Percentiles rank a stretch among this genome's conserved stretches.
Conservation (phyloP, 1,140 invertebrate species). For the Trypoxylus dichotomus region DNA sequence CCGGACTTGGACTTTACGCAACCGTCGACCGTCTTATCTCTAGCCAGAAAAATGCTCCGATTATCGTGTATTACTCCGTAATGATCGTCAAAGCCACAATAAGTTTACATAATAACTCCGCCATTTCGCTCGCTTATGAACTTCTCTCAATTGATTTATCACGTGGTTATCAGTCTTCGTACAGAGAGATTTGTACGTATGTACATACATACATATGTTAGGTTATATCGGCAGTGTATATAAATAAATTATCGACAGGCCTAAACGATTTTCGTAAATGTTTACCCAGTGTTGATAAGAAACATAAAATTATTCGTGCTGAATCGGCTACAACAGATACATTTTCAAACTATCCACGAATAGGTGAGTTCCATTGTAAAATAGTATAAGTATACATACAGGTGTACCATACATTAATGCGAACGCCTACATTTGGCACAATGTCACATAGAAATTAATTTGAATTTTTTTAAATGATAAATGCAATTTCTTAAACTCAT, state of each 20-base stretch:
- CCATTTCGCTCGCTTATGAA: background rate
- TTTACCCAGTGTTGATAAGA: no score
- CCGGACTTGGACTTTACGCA: conserved; percentile 5
- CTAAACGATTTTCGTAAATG: no score
- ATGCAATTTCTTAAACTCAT: no score
- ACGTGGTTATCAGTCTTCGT: background rate
- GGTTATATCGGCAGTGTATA: background rate
- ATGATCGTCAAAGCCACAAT: background rate
- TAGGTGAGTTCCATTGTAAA: no score
- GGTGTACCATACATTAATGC: no score
- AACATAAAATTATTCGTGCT: no score
- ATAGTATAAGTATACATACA: no score
- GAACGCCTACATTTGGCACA: no score
- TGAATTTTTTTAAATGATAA: no score
- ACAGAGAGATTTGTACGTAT: background rate
- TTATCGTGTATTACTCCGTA: background rate
- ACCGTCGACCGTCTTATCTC: background rate
- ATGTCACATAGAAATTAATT: no score
- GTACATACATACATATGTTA: background rate
- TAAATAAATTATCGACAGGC: background rate
- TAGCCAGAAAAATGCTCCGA: background rate
- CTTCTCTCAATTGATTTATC: background rate
- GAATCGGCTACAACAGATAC: no score
- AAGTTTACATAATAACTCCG: background rate
- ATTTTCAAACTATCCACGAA: no score